Evolutionary conservation across 2,797 vertebrate species (phyloP), one percentile per base, ranked within the genome.

Genomic region (Antrozous pallidus): DNA sequence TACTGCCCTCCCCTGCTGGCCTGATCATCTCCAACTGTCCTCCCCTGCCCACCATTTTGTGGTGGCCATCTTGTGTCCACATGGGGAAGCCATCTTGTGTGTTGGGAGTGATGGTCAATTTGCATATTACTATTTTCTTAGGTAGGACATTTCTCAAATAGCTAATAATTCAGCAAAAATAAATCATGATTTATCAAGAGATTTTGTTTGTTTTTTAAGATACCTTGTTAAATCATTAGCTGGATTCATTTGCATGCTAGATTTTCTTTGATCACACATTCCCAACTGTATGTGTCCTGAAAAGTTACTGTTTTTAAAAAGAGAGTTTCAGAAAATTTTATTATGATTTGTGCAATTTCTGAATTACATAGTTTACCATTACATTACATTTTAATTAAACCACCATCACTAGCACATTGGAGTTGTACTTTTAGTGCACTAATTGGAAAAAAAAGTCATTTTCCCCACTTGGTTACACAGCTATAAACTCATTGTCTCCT

Each of bases 381-480:
- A 95, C 88, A 96, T 96, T 97, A 93, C 51, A 73, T 98, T 97
- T 97, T 97, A 98, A 98, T 97, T 97, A 97, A 97, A 86, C 96
- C 63, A 81, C 81, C 91, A 79, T 83, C 63, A 86, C 79, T 86
- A 63, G 89, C 95, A 94, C 83, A 96, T 24, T 97, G 95, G 95
- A 97, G 97, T 95, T 94, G n/a, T 88, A 96, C 95, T 97, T 97
- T 98, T 97, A 96, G 49, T 77, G 58, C 88, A 90, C 20, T 96
- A 95, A 97, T 96, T 97, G 96, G 6, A 14, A 42, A 82, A 78
- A 97, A 95, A 97, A 96, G 74, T 97, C 96, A 96, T 94, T 97
- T 96, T 95, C 91, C 95, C 22, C 69, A 95, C 67, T 97, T 97
- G 97, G 95, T 97, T 95, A 97, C 94, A 92, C 94, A 95, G 90